These are phyloP conservation scores for Andrena haemorrhoa DNA, from an alignment of 2,888 invertebrate genomes.

Conservation along the genomic window DNA sequence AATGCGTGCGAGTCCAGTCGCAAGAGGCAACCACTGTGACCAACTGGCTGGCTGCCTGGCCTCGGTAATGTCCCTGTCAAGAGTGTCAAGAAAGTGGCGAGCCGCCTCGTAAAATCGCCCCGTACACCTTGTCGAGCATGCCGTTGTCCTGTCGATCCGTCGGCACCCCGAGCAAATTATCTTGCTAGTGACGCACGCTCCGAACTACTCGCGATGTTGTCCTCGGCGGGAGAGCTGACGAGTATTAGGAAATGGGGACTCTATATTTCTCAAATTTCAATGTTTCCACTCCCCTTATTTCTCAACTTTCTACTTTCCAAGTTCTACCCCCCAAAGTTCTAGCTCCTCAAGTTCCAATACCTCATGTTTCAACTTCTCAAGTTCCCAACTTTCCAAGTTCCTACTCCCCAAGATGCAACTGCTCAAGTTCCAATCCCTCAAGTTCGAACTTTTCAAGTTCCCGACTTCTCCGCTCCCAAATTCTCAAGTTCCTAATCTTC, in stretches of 20 bases:
- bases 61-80: slow-evolving; percentile 82
- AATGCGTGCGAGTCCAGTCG: slow-evolving; percentile 76
- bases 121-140: slow-evolving; percentile 73
- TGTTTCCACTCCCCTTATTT: not conserved
- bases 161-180: slow-evolving; percentile 43
- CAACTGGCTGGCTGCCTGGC: slow-evolving; percentile 65
- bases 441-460: not conserved
- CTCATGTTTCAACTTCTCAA: too few species aligned
- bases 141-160: slow-evolving; percentile 53
- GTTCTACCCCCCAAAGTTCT: not conserved
- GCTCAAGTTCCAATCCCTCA: too few species aligned
- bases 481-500: too few species aligned
- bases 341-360: not conserved
- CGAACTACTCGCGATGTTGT: not conserved
- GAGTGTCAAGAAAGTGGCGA: slow-evolving; percentile 76
- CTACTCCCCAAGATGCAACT: not conserved
- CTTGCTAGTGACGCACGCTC: slow-evolving; percentile 27
- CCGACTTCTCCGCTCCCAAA: not conserved
- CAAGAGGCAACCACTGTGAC: slow-evolving; percentile 82
- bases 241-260: too few species aligned
- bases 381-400: too few species aligned
- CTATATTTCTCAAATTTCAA: not conserved
- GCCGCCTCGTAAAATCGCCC: slow-evolving; percentile 80
- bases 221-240: not conserved
- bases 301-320: not conserved